A percentile compares a stretch with the other conserved stretches of the same genome.
Conservation (phyloP, 2,888 invertebrate species). For the Mythimna loreyi region DNA sequence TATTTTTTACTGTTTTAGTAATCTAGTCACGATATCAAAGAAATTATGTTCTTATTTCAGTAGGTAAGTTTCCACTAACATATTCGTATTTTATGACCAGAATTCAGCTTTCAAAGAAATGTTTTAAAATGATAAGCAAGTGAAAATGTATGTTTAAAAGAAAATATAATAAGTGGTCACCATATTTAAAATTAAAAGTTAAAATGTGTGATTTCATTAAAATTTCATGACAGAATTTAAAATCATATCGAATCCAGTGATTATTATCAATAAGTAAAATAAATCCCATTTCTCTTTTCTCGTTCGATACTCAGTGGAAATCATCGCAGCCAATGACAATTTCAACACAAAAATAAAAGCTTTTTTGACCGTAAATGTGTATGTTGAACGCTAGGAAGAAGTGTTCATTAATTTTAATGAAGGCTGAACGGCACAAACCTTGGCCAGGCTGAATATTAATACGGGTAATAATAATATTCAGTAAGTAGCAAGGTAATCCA, state of each 20-base stretch:
- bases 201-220: too few species aligned
- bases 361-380: not conserved
- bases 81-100: not conserved
- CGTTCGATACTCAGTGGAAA: not conserved
- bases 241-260: not conserved
- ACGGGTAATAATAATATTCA: constrained; percentile 24
- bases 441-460: constrained; percentile 27
- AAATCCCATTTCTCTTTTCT: not conserved
- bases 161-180: not conserved
- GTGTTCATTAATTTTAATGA: constrained; percentile 15
- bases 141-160: not conserved
- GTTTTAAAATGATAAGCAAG: not conserved
- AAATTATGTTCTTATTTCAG: too few species aligned
- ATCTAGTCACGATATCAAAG: too few species aligned
- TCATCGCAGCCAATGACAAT: not conserved
- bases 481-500: constrained; percentile 22
- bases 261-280: not conserved
- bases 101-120: not conserved
- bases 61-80: not conserved
- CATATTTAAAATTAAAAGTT: not conserved
- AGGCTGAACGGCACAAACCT: constrained; percentile 14
- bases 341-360: not conserved
- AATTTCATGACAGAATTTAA: not conserved
- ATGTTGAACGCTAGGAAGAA: not conserved
- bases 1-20: too few species aligned